Evolutionary conservation across 2,113 vertebrate genomes (phyloP), one percentile per base, ranked within the genome.

Genomic region (Petromus typicus): DNA sequence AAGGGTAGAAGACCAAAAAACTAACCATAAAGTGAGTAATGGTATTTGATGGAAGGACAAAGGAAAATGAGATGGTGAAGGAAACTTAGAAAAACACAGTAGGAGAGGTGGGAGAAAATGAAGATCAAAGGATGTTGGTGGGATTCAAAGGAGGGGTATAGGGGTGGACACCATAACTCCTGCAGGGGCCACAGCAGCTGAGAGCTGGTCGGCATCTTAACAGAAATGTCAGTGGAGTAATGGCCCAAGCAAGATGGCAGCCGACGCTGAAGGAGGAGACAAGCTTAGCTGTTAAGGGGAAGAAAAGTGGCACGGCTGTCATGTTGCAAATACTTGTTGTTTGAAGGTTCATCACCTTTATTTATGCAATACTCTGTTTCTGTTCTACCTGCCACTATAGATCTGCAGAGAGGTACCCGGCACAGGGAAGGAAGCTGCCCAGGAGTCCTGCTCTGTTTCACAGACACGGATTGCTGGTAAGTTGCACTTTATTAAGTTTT

Each of bases 401-500:
- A 34, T 96, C 12, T 93, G 89, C 95, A 96, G 95, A 93, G 97
- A 97, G 20, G n/a, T 93, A 37, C 97, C 96, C 2, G 37, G 63
- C 14, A 2, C 34, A 1, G 69, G 59, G 69, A 93, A 94, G 94
- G 94, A 96, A 25, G 0, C 1, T 11, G 13, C 30, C 67, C 95
- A n/a, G 30, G 96, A 91, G 5, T 54, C 95, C 69, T 78, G 69
- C 81, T 94, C 94, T 27, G 59, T 61, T 67, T 56, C 95, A 76
- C 95, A 89, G 56, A 64, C 56, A 13, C 95, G 94, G 86, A 84
- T 86, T 71, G 45, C 91, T 81, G 97, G 97, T 97, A 96, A 96
- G 97, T 61, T 30, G n/a, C 12, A 32, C 9, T 56, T 86, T 91
- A 16, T 81, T 78, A 32, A 25, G 30, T 40, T 51, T 63, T 64